Conservation (phyloP, 2,797 vertebrate species). For the Catostomus latipinnis region DNA sequence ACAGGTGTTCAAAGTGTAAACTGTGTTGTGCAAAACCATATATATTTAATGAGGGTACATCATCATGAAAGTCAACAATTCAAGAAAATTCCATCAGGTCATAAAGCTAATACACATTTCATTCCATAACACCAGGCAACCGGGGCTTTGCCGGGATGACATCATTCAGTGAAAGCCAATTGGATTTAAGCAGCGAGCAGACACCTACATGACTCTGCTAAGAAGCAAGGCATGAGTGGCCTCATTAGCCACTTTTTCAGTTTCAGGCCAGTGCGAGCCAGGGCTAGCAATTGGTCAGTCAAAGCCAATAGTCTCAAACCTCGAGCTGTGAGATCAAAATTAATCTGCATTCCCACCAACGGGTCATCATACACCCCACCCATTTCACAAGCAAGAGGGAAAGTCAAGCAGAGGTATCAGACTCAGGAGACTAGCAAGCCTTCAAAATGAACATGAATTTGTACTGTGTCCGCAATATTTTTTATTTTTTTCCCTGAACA, state of each 20-base stretch:
- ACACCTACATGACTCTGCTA: slow-evolving; percentile 58
- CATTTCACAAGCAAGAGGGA: too few relatives aligned
- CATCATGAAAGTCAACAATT: background rate
- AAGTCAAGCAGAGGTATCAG: too few relatives aligned
- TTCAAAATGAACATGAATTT: too few relatives aligned
- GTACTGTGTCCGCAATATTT: too few relatives aligned
- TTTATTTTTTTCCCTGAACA: too few relatives aligned
- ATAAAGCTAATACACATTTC: background rate
- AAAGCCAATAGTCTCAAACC: too few relatives aligned
- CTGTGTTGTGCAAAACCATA: background rate
- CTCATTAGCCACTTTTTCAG: slow-evolving; percentile 44
- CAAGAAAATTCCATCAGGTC: background rate
- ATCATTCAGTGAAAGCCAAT: slow-evolving; percentile 55
- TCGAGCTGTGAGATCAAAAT: too few relatives aligned
- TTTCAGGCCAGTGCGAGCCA: too few relatives aligned
- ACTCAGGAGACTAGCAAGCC: too few relatives aligned
- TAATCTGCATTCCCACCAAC: too few relatives aligned
- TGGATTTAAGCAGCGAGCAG: slow-evolving; percentile 56
- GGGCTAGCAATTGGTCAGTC: too few relatives aligned
- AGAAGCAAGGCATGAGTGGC: slow-evolving; percentile 27
- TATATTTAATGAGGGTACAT: background rate
- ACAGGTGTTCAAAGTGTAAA: background rate
- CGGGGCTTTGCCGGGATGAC: slow-evolving; percentile 45
- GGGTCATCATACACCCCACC: too few relatives aligned
- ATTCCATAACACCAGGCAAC: slow-evolving; percentile 10